Base-by-base conservation (phyloP, 2,888 invertebrate species). In the Geotrupes spiniger region DNA sequence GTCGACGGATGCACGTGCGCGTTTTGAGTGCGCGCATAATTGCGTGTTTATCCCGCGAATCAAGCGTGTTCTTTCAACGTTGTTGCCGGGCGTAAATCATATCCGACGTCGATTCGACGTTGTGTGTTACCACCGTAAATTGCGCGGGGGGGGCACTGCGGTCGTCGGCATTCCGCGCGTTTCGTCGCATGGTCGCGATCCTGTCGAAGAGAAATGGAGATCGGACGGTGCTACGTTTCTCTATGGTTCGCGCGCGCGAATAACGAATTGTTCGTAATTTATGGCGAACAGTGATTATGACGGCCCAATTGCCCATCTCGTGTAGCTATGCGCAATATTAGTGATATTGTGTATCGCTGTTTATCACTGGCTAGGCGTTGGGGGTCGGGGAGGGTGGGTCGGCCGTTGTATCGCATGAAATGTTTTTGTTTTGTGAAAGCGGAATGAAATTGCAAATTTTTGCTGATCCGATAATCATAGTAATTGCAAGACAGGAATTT, bases 201-300 rank as follows among this genome's bases (percentile, higher is more conserved):
- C 43, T 26, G 25, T 26, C 10, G 36, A 43, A 36, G 26, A 46
- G 33, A 12, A 16, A 29, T 28, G 14, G 16, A 11, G 21, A 21
- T 17, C 21, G 21, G 4, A 6, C 21, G 21, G 6, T 21, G 21
- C 21, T 21, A 21, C 21, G 21, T 36, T 44, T 44, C 46, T 16
- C 41, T 46, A 17, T 40, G 36, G 29, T 11, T 36, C 36, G 42
- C 37, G 48, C 16, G 42, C 25, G 40, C 27, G 48, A 16, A 33
- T 52, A 52, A 52, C 49, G 48, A 52, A 52, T 52, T 42, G 42
- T 17, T n/a, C 25, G 46, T 45, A 52, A 65, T 64, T 63, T 63
- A 63, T 62, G 56, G 57, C 54, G 50, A 49, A 48, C 55, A 48
- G 52, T 61, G 63, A 59, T 60, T 63, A 55, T 59, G 55, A 57